Evolutionary conservation across 2,797 vertebrate species (phyloP).

Genomic region (Lutjanus argentimaculatus): DNA sequence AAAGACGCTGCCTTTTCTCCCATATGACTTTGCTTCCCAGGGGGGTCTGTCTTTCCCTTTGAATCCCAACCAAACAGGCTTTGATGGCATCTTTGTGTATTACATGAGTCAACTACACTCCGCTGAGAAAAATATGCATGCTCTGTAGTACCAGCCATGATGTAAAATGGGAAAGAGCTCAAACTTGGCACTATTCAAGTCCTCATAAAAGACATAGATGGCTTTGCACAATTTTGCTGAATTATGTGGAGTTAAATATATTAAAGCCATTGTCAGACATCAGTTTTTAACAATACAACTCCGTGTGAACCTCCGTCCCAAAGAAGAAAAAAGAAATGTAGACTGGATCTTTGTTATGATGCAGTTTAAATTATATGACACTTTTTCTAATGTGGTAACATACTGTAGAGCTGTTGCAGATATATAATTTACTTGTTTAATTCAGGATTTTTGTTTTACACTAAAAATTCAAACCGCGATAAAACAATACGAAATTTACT

Average conservation of each 20-base stretch:
- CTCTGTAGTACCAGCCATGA: conserved; percentile 62
- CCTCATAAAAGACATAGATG: conserved; percentile 55
- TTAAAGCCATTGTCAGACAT: conserved; percentile 52
- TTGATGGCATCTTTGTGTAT: conserved; percentile 82
- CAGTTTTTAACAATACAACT: conserved; percentile 38
- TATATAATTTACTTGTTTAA: background rate
- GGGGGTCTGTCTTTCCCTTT: conserved; percentile 79
- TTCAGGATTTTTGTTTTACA: no score
- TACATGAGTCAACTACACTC: conserved; percentile 76
- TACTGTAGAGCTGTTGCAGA: background rate
- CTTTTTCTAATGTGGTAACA: background rate
- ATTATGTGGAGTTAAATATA: conserved; percentile 45
- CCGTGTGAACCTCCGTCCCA: conserved; percentile 22
- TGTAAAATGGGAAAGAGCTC: conserved; percentile 56
- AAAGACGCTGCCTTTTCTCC: conserved; percentile 81
- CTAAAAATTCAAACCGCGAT: no score
- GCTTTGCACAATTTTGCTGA: conserved; percentile 55
- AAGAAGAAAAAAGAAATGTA: background rate
- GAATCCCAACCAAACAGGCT: conserved; percentile 82
- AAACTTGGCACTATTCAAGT: conserved; percentile 57
- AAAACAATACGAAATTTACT: no score
- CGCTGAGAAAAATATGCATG: conserved; percentile 71
- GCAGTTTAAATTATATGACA: background rate
- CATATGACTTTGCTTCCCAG: conserved; percentile 74
- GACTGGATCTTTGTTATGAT: conserved; percentile 24